These are phyloP conservation scores for Diachrysia chrysitis DNA, from an alignment of 2,888 invertebrate species.

Conservation along the genomic window DNA sequence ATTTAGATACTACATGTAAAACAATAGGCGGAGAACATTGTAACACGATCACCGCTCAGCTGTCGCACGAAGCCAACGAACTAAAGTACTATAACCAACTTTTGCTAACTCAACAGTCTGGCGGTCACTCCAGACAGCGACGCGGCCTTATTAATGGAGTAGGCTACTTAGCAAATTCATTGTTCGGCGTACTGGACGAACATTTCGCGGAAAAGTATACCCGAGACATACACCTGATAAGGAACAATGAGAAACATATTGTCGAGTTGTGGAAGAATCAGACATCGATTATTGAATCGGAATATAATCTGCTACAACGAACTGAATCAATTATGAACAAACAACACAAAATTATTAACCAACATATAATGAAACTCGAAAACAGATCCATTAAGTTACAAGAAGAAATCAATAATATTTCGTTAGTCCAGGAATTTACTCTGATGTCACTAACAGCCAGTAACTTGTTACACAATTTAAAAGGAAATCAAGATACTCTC, in stretches of 20 bases:
- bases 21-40: background rate
- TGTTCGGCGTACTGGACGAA: constrained; percentile 14
- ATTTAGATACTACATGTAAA: constrained; percentile 13
- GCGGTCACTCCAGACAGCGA: constrained; percentile 7
- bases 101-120: constrained; percentile 6
- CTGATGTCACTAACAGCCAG: background rate
- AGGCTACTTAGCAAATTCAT: background rate
- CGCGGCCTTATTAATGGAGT: constrained; percentile 11
- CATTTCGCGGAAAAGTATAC: constrained; percentile 9
- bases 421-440: background rate
- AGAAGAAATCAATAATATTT: background rate
- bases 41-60: constrained; percentile 11
- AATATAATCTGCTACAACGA: constrained; percentile 3
- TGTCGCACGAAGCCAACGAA: constrained; percentile 7
- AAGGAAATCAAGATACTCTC: background rate
- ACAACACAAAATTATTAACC: background rate
- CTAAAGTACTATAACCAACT: constrained; percentile 11
- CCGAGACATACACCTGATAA: constrained; percentile 2
- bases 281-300: constrained; percentile 9
- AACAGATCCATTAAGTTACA: background rate
- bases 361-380: background rate
- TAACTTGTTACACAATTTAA: background rate
- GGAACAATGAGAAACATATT: constrained; percentile 4
- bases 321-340: background rate
- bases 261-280: constrained; percentile 2